Base-by-base conservation (phyloP, 2,113 vertebrate species). In the Leuciscus idus region DNA sequence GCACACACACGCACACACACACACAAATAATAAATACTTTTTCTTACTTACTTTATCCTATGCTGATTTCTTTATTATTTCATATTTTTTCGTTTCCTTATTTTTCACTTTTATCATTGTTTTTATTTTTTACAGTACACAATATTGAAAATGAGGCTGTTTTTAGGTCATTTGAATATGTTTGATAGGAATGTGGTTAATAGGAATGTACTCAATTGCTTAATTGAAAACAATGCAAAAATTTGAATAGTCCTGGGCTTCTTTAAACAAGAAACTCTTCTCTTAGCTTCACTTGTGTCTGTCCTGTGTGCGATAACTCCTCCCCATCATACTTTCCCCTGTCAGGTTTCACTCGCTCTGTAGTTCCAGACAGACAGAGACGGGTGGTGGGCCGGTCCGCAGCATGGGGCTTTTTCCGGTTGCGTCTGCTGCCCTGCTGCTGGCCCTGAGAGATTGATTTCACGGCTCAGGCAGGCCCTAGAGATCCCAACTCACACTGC, bases 401-500 rank as follows among this genome's bases (percentile, higher is more conserved):
- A 81, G 77, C 75, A 23, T 66, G 84, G 84, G 84, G 70, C 70
- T 62, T 70, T 87, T 90, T 90, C 80, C 87, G 83, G 85, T 76
- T 81, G 83, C 50, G 83, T 87, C 90, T 88, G 72, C 84, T 88
- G 75, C 81, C 88, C 88, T 46, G 75, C 66, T 78, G 84, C 81
- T 85, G 68, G 83, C 86, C 91, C 87, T 87, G 86, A 91, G 91
- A 91, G 92, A 92, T 93, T 89, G 86, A 93, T 94, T 94, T 94
- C 93, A 93, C 86, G 85, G 93, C 92, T 94, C 92, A 93, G 91
- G 90, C 90, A 39, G 90, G 74, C 50, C 64, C 88, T 89, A 83
- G 88, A 73, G 81, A 73, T 95, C 94, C 92, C 94, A 94, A 92
- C 90, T 90, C 84, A 70, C 23, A 62, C 86, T 75, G 87, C 85